Conservation (phyloP, 1,140 invertebrate species). For the Drosophila repletoides region DNA sequence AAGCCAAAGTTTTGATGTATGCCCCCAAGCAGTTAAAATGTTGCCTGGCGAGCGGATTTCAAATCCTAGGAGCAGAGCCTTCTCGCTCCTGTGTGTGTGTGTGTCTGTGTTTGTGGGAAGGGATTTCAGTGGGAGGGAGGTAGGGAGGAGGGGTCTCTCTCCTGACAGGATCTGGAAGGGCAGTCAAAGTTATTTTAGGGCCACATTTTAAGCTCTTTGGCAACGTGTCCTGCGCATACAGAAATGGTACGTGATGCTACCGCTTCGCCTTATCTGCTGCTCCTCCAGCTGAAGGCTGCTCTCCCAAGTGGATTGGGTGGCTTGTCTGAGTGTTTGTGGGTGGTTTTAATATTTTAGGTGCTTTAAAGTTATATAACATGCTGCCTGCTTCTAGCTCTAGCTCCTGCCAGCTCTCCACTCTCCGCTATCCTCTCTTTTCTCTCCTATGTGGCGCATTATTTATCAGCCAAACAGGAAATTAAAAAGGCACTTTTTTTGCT, state of each 20-base stretch:
- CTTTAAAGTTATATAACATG: slow-evolving; percentile 72
- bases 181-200: slow-evolving; percentile 79
- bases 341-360: slow-evolving; percentile 79
- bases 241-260: slow-evolving; percentile 44
- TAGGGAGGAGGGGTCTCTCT: too few relatives aligned
- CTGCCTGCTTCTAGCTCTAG: slow-evolving; percentile 34
- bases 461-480: slow-evolving; percentile 81
- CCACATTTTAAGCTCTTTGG: slow-evolving; percentile 79
- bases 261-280: slow-evolving; percentile 65
- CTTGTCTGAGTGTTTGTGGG: slow-evolving; percentile 48
- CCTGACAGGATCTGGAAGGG: slow-evolving; percentile 42
- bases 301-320: slow-evolving; percentile 2
- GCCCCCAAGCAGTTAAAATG: slow-evolving; percentile 77
- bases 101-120: slow-evolving; percentile 22
- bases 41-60: slow-evolving; percentile 51
- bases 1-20: slow-evolving; percentile 81
- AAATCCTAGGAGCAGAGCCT: slow-evolving; percentile 65
- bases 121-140: slow-evolving; percentile 21
- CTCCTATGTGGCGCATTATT: slow-evolving; percentile 53
- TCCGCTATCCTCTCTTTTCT: neutral
- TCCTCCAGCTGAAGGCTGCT: slow-evolving; percentile 49
- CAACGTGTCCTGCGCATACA: slow-evolving; percentile 72
- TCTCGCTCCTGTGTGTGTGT: neutral
- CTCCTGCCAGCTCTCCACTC: neutral
- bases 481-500: slow-evolving; percentile 62